These are phyloP conservation scores for Stomatorhinus ivindoensis DNA, from an alignment of 2,113 vertebrate genomes.

Conservation along the genomic window DNA sequence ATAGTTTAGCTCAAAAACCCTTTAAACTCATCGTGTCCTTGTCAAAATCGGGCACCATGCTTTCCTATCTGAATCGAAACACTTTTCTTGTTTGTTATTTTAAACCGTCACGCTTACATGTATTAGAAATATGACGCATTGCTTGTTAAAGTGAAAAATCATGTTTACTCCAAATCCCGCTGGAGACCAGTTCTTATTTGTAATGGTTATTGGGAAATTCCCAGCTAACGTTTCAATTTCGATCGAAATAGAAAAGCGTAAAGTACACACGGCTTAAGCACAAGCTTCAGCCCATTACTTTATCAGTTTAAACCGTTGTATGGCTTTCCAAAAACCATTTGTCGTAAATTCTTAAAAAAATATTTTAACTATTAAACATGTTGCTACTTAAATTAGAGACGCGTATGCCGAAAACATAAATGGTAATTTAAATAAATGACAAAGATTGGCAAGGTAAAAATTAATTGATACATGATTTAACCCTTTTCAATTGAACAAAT, in stretches of 20 bases:
- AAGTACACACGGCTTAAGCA: neutral
- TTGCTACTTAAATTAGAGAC: neutral
- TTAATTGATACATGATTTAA: neutral
- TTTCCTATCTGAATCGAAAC: neutral
- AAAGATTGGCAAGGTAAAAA: neutral
- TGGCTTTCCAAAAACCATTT: neutral
- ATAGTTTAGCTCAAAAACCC: neutral
- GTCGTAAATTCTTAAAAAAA: neutral
- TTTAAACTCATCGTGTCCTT: neutral
- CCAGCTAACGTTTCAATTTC: neutral
- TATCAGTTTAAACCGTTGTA: neutral
- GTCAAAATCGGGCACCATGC: neutral
- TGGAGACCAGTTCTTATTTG: neutral
- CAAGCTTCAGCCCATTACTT: neutral
- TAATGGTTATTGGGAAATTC: neutral
- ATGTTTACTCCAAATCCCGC: neutral
- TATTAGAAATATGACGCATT: neutral
- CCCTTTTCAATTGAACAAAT: neutral
- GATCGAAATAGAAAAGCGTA: neutral
- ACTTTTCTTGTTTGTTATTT: neutral
- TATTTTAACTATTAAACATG: neutral
- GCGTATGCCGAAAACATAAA: neutral
- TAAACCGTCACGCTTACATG: neutral
- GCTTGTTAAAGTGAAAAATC: neutral
- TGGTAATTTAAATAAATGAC: neutral